Evolutionary conservation across 2,797 vertebrate genomes (phyloP).

Genomic region (Poeciliopsis gracilis): DNA sequence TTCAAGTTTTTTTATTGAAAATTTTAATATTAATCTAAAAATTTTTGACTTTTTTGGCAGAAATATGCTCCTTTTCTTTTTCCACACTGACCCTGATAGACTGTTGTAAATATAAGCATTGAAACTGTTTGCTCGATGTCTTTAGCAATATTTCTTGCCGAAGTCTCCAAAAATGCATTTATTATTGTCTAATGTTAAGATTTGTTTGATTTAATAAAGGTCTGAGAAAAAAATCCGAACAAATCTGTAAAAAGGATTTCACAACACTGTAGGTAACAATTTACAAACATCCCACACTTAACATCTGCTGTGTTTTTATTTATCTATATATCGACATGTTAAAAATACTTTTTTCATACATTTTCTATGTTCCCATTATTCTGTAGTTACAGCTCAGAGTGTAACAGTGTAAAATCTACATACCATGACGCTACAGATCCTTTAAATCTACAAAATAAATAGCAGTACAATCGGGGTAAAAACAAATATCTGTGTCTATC

Average conservation of each 20-base stretch:
- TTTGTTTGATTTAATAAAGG: not conserved
- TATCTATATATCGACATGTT: conserved; percentile 46
- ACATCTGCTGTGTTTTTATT: conserved; percentile 54
- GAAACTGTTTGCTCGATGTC: no score
- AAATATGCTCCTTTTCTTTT: no score
- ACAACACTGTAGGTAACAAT: not conserved
- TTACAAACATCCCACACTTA: not conserved
- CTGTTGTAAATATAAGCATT: no score
- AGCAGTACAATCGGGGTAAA: conserved; percentile 40
- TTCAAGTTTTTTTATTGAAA: not conserved
- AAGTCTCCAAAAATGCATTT: no score
- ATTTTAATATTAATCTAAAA: no score
- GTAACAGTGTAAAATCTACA: conserved; percentile 31
- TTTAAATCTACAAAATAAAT: conserved; percentile 66
- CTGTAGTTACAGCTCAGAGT: conserved; percentile 20
- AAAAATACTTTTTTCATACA: conserved; percentile 28
- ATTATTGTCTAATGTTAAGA: not conserved
- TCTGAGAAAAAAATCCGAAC: not conserved
- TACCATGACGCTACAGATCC: conserved; percentile 3
- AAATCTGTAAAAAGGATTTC: not conserved
- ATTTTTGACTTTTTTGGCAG: no score
- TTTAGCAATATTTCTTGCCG: no score
- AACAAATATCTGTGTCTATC: conserved; percentile 59
- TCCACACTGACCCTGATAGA: no score
- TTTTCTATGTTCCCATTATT: conserved; percentile 13